Evolutionary conservation across 2,113 vertebrate genomes (phyloP).

Genomic region (Grammomys dolichurus): DNA sequence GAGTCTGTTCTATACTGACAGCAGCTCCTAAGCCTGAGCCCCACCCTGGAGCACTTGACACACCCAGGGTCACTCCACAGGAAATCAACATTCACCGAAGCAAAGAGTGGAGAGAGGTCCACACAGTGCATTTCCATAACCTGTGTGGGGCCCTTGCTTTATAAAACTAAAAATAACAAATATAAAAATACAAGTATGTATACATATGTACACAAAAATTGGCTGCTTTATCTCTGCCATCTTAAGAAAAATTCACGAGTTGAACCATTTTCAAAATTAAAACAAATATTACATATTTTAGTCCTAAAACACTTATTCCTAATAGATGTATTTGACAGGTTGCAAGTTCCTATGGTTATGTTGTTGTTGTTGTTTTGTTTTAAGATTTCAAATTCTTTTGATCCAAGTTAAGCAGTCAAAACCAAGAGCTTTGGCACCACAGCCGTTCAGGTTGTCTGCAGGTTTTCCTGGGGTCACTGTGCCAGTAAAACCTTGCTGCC

Average conservation of each 20-base stretch:
- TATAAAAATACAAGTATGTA: background rate
- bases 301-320: background rate
- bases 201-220: background rate
- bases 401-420: background rate
- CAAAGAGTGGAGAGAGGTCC: background rate
- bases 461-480: background rate
- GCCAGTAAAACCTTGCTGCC: background rate
- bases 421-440: background rate
- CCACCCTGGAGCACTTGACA: background rate
- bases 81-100: background rate
- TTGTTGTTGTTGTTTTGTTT: background rate
- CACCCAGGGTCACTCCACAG: background rate
- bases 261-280: constrained; percentile 9
- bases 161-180: background rate
- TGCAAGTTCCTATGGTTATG: background rate
- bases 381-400: background rate
- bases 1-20: too few species aligned
- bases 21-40: background rate
- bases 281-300: background rate
- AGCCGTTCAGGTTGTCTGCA: background rate
- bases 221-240: background rate
- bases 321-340: background rate
- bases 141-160: background rate
- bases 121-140: background rate
- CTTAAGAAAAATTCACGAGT: background rate